A percentile compares a stretch with the other conserved stretches of the same genome.
phyloP scores from a whole-genome alignment of 2,888 invertebrate species.

The Quadriops clusia region DNA sequence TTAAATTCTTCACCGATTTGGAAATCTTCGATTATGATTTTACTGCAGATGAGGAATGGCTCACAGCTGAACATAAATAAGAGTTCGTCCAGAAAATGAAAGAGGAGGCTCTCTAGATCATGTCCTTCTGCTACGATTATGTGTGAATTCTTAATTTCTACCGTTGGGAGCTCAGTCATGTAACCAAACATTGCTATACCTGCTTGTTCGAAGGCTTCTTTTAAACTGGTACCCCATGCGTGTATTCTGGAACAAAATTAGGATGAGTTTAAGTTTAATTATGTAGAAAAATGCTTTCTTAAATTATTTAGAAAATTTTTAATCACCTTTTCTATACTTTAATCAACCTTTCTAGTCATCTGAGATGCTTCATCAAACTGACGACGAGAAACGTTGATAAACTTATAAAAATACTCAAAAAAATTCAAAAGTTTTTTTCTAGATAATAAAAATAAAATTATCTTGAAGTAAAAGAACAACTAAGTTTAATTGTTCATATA shows the following conservation, averaged over 20 bases:
- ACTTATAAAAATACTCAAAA: too few species aligned
- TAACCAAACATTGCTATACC: slow-evolving; percentile 96
- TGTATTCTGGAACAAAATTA: slow-evolving; percentile 71
- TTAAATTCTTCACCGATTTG: slow-evolving; percentile 63
- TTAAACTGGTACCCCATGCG: slow-evolving; percentile 78
- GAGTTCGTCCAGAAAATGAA: slow-evolving; percentile 88
- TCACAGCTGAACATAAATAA: slow-evolving; percentile 88
- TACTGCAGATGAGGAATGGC: slow-evolving; percentile 76
- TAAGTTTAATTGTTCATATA: too few species aligned
- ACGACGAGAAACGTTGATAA: too few species aligned
- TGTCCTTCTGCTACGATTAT: slow-evolving; percentile 81
- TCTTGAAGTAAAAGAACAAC: too few species aligned
- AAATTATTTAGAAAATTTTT: too few species aligned
- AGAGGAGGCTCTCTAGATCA: slow-evolving; percentile 79
- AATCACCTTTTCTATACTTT: too few species aligned
- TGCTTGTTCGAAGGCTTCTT: slow-evolving; percentile 90
- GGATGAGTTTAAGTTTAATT: too few species aligned
- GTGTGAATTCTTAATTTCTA: slow-evolving; percentile 66
- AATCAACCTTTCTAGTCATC: too few species aligned
- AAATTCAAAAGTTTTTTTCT: too few species aligned
- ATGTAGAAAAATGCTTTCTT: too few species aligned
- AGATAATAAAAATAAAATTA: too few species aligned
- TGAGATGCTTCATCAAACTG: too few species aligned
- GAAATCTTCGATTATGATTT: slow-evolving; percentile 79
- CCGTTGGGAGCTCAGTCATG: slow-evolving; percentile 83